These are phyloP conservation scores for Metaphire vulgaris DNA, from an alignment of 1,140 invertebrate genomes.

Conservation along the genomic window DNA sequence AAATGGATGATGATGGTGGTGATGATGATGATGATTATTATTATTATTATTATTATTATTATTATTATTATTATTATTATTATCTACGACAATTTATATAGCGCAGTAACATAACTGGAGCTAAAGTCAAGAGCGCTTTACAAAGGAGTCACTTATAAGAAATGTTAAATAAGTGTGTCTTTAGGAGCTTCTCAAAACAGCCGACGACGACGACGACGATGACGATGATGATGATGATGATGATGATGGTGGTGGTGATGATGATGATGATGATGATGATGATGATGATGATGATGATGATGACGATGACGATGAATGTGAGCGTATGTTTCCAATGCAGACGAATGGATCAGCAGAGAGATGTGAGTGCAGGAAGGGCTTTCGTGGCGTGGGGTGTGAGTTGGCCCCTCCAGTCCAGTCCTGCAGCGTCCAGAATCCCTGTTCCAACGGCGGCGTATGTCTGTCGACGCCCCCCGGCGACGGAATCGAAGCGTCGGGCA, in stretches of 20 bases:
- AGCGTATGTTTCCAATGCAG: too few relatives aligned
- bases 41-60: background rate
- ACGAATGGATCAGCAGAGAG: background rate
- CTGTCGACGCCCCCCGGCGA: background rate
- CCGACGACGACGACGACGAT: background rate
- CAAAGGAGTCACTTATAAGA: too few relatives aligned
- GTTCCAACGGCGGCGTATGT: conserved; percentile 23
- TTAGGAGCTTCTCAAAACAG: too few relatives aligned
- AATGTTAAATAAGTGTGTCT: too few relatives aligned
- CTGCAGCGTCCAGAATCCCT: conserved; percentile 3
- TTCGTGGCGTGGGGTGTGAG: background rate
- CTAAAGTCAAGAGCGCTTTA: too few relatives aligned
- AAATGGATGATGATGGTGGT: background rate
- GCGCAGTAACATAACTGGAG: too few relatives aligned
- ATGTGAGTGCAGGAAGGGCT: background rate
- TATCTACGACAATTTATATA: too few relatives aligned
- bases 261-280: too few relatives aligned
- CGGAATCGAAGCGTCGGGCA: conserved; percentile 11
- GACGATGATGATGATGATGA: background rate
- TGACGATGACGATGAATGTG: too few relatives aligned
- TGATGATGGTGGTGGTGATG: too few relatives aligned
- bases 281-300: too few relatives aligned
- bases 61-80: too few relatives aligned
- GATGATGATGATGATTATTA: background rate
- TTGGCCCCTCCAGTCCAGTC: background rate